Evolutionary conservation across 2,797 vertebrate genomes (phyloP).

Genomic region (Lycodopsis pacificus): DNA sequence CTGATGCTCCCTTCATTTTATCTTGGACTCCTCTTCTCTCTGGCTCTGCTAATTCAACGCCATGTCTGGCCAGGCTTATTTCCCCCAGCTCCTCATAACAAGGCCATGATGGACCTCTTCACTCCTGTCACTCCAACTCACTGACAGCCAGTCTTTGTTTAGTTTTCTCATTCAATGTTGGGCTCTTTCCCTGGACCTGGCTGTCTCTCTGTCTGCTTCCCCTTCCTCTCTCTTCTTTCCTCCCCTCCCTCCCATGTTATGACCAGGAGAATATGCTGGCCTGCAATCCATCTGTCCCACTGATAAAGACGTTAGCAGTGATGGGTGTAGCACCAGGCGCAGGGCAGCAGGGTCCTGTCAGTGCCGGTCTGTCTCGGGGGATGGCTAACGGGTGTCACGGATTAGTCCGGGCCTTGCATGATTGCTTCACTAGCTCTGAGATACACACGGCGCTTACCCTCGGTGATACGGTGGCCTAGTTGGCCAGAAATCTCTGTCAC

Average conservation of each 20-base stretch:
- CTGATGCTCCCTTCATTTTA: conserved; percentile 39
- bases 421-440: conserved; percentile 71
- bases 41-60: conserved; percentile 61
- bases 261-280: conserved; percentile 67
- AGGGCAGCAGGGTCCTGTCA: conserved; percentile 64
- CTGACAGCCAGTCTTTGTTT: conserved; percentile 67
- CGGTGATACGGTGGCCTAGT: conserved; percentile 36
- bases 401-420: conserved; percentile 70
- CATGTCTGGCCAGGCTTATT: conserved; percentile 60
- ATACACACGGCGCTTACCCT: conserved; percentile 46
- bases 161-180: conserved; percentile 29
- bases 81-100: conserved; percentile 67
- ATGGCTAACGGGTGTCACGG: conserved; percentile 71
- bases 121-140: conserved; percentile 73
- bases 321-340: conserved; percentile 65
- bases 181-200: conserved; percentile 18
- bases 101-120: conserved; percentile 81
- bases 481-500: conserved; percentile 42
- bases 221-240: background rate
- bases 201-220: conserved; percentile 40
- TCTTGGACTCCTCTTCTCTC: conserved; percentile 20
- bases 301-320: conserved; percentile 78
- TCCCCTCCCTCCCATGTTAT: conserved; percentile 24
- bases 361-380: conserved; percentile 59
- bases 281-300: conserved; percentile 65